Conservation (phyloP, 2,113 vertebrate species). For the Syngnathus floridae region DNA sequence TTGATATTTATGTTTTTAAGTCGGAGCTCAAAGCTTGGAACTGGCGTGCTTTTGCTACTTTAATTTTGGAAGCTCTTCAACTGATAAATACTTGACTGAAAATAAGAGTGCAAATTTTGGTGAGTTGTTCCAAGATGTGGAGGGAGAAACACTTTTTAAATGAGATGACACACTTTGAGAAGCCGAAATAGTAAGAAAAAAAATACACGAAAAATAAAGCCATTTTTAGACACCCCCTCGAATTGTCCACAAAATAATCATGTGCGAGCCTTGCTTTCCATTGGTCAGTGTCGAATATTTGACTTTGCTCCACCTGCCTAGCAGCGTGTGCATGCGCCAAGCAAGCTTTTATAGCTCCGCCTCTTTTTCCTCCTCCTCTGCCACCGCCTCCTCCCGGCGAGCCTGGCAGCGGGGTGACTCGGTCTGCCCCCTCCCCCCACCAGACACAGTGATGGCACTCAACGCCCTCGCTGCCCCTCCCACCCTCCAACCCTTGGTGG, state of each 20-base stretch:
- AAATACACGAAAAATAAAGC: too few relatives aligned
- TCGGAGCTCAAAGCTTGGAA: background rate
- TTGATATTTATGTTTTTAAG: background rate
- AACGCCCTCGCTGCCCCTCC: conserved; percentile 37
- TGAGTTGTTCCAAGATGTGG: too few relatives aligned
- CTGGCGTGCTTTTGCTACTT: background rate
- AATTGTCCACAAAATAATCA: background rate
- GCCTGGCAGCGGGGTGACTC: conserved; percentile 39
- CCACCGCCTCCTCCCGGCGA: conserved; percentile 17
- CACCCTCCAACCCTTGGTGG: conserved; percentile 60
- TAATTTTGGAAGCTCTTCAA: background rate
- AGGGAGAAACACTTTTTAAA: too few relatives aligned
- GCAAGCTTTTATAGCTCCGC: conserved; percentile 15
- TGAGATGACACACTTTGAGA: too few relatives aligned
- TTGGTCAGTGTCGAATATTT: background rate
- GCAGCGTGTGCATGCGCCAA: conserved; percentile 17
- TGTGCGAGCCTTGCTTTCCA: background rate
- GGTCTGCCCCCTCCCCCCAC: conserved; percentile 55
- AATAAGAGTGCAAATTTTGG: too few relatives aligned
- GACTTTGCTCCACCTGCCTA: conserved; percentile 33
- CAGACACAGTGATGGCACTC: conserved; percentile 71
- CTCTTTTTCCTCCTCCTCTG: conserved; percentile 27
- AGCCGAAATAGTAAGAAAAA: too few relatives aligned
- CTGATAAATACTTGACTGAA: too few relatives aligned
- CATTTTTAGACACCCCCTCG: too few relatives aligned